These are phyloP conservation scores for Podocnemis expansa DNA, from an alignment of 2,113 vertebrate species.

Conservation along the genomic window DNA sequence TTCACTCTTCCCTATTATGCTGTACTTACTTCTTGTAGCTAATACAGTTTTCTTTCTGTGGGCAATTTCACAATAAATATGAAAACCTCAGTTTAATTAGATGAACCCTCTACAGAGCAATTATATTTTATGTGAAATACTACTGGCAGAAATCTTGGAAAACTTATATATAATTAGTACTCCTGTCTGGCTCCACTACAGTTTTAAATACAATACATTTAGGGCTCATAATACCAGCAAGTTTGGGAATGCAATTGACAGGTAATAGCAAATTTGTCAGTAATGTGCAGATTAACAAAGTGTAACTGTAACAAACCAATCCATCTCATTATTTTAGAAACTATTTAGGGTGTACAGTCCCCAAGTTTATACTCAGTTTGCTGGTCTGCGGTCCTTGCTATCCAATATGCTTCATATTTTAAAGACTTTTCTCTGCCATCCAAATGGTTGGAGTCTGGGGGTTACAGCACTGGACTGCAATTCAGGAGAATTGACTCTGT, in stretches of 20 bases:
- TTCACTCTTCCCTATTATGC: not conserved
- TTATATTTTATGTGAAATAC: slow-evolving; percentile 76
- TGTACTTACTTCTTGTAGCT: slow-evolving; percentile 33
- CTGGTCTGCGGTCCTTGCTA: not conserved
- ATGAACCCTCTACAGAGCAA: slow-evolving; percentile 77
- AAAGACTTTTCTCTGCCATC: not conserved
- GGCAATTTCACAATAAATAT: slow-evolving; percentile 65
- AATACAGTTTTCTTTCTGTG: slow-evolving; percentile 61
- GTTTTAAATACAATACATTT: slow-evolving; percentile 65
- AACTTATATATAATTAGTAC: slow-evolving; percentile 78
- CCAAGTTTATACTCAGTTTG: not conserved
- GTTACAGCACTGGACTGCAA: not conserved
- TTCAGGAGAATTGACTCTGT: not conserved
- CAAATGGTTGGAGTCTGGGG: not conserved
- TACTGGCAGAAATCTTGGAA: slow-evolving; percentile 75
- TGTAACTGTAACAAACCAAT: too few species aligned
- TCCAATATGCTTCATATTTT: not conserved
- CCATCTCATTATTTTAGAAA: slow-evolving; percentile 20
- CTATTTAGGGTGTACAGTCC: slow-evolving; percentile 34
- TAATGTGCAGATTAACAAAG: not conserved
- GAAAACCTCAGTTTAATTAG: slow-evolving; percentile 76
- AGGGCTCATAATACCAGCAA: slow-evolving; percentile 53
- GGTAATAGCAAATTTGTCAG: not conserved
- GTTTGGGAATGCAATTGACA: slow-evolving; percentile 27
- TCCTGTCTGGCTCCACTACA: slow-evolving; percentile 54